phyloP scores from a whole-genome alignment of 1,140 invertebrate species.

The Conus ventricosus region DNA sequence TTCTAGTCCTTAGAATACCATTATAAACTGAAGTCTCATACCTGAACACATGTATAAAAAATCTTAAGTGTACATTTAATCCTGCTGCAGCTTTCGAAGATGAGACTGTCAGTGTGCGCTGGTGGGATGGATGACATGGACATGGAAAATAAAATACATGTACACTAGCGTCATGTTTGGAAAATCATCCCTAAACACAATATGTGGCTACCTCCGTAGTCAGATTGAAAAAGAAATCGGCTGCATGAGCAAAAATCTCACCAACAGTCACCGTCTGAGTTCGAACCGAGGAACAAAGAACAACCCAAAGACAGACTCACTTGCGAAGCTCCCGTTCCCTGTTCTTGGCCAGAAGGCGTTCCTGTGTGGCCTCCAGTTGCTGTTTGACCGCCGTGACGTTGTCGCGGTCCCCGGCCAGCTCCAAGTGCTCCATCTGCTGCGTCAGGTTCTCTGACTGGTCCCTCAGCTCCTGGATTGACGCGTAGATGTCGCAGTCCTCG shows the following conservation, averaged over 20 bases:
- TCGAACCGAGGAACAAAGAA: no score
- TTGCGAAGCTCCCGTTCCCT: slow-evolving; percentile 66
- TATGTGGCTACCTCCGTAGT: not conserved
- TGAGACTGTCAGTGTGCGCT: no score
- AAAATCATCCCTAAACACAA: not conserved
- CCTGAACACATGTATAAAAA: no score
- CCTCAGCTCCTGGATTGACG: slow-evolving; percentile 68
- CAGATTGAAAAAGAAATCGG: not conserved
- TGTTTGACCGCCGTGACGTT: slow-evolving; percentile 47
- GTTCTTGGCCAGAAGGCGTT: slow-evolving; percentile 64
- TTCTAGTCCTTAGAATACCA: no score
- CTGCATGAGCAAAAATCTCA: no score
- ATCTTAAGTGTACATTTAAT: no score
- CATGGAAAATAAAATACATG: no score
- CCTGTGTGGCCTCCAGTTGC: slow-evolving; percentile 60
- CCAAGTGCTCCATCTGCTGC: slow-evolving; percentile 58
- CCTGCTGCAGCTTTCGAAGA: no score
- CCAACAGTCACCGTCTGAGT: no score
- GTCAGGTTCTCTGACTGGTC: slow-evolving; percentile 67
- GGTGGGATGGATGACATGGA: no score
- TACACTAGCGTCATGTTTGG: not conserved
- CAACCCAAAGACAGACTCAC: slow-evolving; percentile 34
- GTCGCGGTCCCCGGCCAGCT: slow-evolving; percentile 51
- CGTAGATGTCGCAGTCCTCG: slow-evolving; percentile 71
- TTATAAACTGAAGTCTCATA: no score